These are phyloP conservation scores for Rosalia funebris DNA, from an alignment of 2,888 invertebrate species.

Conservation along the genomic window DNA sequence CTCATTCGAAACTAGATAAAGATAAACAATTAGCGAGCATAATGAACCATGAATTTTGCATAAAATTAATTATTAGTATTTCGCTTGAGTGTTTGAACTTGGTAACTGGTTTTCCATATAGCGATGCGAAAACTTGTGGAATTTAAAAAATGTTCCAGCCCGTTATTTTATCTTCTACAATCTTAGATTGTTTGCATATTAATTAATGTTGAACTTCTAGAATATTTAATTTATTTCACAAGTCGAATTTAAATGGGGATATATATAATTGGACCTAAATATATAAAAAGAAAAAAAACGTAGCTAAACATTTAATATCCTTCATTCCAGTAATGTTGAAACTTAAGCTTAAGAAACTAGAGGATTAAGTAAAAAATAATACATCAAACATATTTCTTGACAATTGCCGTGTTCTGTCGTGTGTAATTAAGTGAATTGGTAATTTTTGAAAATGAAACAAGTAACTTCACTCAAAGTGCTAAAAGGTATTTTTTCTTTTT, in stretches of 20 bases:
- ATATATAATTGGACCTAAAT: neutral
- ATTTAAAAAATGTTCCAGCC: slow-evolving; percentile 15
- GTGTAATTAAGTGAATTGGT: no score
- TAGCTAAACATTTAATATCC: no score
- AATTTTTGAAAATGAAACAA: no score
- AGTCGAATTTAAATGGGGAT: neutral
- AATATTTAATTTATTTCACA: slow-evolving; percentile 3
- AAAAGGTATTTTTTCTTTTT: no score
- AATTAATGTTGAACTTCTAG: slow-evolving; percentile 11
- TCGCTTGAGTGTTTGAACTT: slow-evolving; percentile 13
- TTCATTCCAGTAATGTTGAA: no score
- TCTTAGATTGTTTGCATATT: slow-evolving; percentile 24
- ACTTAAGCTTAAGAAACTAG: no score
- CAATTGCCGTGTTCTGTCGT: no score
- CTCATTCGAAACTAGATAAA: slow-evolving; percentile 16
- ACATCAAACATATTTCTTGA: no score
- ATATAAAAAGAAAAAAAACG: no score
- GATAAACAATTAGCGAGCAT: slow-evolving; percentile 21
- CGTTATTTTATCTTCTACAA: slow-evolving; percentile 23
- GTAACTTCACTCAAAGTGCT: no score
- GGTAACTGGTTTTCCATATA: slow-evolving; percentile 11
- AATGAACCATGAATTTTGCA: slow-evolving; percentile 17
- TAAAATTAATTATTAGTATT: slow-evolving; percentile 23
- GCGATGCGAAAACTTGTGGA: slow-evolving; percentile 20
- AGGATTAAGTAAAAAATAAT: no score